These are phyloP conservation scores for Silurus aristotelis DNA, from an alignment of 2,797 vertebrate species.

Conservation along the genomic window DNA sequence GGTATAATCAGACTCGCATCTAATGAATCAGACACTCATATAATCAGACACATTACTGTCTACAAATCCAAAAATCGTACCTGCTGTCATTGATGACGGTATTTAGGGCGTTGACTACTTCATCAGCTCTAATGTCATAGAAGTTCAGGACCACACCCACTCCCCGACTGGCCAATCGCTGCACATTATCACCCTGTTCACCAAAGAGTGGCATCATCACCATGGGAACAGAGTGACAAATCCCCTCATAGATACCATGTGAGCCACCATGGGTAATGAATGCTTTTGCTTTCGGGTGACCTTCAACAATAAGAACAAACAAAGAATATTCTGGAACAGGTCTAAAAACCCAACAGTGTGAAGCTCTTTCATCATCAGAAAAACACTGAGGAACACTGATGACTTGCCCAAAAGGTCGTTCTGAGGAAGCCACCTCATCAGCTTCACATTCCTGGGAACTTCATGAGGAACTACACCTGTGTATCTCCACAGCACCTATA, in stretches of 20 bases:
- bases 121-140: conserved; percentile 73
- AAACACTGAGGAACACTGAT: background rate
- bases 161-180: conserved; percentile 75
- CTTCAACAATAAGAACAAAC: conserved; percentile 51
- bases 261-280: conserved; percentile 71
- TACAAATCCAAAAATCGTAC: background rate
- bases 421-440: conserved; percentile 93
- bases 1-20: too few relatives aligned
- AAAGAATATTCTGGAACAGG: background rate
- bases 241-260: conserved; percentile 87
- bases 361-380: background rate
- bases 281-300: conserved; percentile 78
- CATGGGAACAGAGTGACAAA: conserved; percentile 90
- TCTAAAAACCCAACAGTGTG: background rate
- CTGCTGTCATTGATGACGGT: conserved; percentile 12
- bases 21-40: background rate
- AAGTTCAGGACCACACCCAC: conserved; percentile 81
- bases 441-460: conserved; percentile 79
- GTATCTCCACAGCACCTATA: conserved; percentile 90
- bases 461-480: conserved; percentile 76
- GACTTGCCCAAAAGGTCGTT: conserved; percentile 88
- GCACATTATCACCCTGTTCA: conserved; percentile 88
- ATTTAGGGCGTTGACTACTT: background rate
- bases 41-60: background rate
- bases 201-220: conserved; percentile 84